phyloP scores from a whole-genome alignment of 1,140 invertebrate species.

The Cyclargus thomasi region DNA sequence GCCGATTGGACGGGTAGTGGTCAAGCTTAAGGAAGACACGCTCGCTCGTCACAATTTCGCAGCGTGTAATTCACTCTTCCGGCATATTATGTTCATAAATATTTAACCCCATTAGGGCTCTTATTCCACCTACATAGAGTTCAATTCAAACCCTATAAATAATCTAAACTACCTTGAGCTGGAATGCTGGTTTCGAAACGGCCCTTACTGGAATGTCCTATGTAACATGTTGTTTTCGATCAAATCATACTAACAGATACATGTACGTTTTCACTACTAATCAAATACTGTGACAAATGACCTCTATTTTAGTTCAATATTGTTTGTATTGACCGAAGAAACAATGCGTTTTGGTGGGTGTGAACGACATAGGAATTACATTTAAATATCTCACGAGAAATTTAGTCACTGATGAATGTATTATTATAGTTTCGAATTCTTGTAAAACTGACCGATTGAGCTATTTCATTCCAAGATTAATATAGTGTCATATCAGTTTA shows the following conservation, averaged over 20 bases:
- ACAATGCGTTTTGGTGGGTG: not conserved
- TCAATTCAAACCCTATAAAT: not conserved
- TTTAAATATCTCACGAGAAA: not conserved
- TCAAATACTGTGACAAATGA: not conserved
- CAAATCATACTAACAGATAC: not conserved
- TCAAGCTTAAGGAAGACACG: no score
- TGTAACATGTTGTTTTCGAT: slow-evolving; percentile 10
- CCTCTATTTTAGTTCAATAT: not conserved
- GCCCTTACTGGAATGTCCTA: slow-evolving; percentile 17
- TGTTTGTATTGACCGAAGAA: not conserved
- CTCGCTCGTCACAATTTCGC: no score
- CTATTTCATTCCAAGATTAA: no score
- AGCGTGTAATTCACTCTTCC: no score
- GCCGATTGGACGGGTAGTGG: no score
- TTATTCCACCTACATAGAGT: no score
- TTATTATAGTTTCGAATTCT: not conserved
- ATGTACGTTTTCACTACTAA: not conserved
- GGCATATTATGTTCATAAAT: no score
- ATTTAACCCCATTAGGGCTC: no score
- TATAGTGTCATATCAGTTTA: no score
- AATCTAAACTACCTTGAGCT: slow-evolving; percentile 3
- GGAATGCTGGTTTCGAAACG: slow-evolving; percentile 20
- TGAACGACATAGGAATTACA: not conserved
- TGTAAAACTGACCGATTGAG: no score
- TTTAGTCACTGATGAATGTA: not conserved